Evolutionary conservation across 2,113 vertebrate species (phyloP).

Genomic region (Dendropsophus ebraccatus): DNA sequence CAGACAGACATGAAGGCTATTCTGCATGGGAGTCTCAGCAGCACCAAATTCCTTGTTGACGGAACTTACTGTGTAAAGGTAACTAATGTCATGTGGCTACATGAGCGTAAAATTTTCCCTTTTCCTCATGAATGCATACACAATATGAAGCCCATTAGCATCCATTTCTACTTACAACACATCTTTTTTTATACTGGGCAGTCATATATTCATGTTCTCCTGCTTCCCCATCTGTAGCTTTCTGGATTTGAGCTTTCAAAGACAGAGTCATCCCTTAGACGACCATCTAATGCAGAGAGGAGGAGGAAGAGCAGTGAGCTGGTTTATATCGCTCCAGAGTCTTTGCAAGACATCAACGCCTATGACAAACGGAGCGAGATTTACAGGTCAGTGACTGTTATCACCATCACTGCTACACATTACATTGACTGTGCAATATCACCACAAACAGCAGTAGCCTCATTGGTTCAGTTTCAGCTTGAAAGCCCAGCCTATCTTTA

Average conservation of each 20-base stretch:
- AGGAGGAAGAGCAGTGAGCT: slow-evolving; percentile 61
- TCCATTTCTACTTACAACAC: too few species aligned
- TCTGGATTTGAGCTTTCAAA: slow-evolving; percentile 82
- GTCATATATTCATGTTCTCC: neutral
- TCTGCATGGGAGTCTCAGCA: slow-evolving; percentile 82
- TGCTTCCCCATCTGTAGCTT: neutral
- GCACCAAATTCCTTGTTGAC: slow-evolving; percentile 83
- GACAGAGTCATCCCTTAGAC: slow-evolving; percentile 82
- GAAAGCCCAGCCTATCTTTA: neutral
- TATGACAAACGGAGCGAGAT: slow-evolving; percentile 82
- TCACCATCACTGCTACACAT: neutral
- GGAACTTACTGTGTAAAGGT: slow-evolving; percentile 85
- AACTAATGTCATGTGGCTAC: slow-evolving; percentile 30
- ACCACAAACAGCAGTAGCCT: too few species aligned
- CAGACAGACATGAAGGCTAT: slow-evolving; percentile 75
- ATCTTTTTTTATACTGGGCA: too few species aligned
- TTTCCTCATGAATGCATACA: too few species aligned
- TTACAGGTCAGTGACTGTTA: slow-evolving; percentile 78
- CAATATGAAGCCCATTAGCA: too few species aligned
- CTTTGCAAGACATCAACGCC: slow-evolving; percentile 64
- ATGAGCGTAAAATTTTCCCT: too few species aligned
- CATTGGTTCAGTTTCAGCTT: too few species aligned
- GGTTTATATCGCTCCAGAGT: slow-evolving; percentile 78
- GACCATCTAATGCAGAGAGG: slow-evolving; percentile 43
- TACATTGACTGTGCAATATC: too few species aligned